phyloP scores from a whole-genome alignment of 2,797 vertebrate genomes.

The Acanthiza pusilla region DNA sequence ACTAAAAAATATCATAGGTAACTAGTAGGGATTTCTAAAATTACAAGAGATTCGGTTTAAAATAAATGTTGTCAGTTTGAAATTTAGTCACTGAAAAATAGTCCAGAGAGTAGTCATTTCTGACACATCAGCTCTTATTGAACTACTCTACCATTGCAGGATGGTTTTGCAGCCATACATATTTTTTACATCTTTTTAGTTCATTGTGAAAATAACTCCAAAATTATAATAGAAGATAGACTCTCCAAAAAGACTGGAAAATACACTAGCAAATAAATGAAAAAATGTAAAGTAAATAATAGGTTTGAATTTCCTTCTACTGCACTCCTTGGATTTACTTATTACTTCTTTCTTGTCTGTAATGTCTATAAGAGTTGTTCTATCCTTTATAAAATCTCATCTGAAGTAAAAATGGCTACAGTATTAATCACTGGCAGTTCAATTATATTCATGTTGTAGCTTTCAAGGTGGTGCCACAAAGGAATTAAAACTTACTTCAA shows the following conservation, averaged over 20 bases:
- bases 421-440: background rate
- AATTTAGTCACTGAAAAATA: background rate
- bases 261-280: background rate
- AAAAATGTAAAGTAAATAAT: background rate
- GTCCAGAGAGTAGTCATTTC: background rate
- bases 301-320: background rate
- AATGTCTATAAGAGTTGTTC: background rate
- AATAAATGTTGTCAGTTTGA: background rate
- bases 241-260: background rate
- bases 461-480: background rate
- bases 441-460: background rate
- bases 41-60: background rate
- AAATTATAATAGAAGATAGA: background rate
- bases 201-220: background rate
- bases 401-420: background rate
- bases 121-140: accelerated
- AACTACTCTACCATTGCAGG: background rate
- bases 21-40: background rate
- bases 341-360: background rate
- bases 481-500: background rate
- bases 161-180: background rate
- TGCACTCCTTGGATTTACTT: background rate
- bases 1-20: background rate
- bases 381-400: background rate
- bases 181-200: background rate